phyloP scores from a whole-genome alignment of 2,888 invertebrate species.

The Athetis lepigone region DNA sequence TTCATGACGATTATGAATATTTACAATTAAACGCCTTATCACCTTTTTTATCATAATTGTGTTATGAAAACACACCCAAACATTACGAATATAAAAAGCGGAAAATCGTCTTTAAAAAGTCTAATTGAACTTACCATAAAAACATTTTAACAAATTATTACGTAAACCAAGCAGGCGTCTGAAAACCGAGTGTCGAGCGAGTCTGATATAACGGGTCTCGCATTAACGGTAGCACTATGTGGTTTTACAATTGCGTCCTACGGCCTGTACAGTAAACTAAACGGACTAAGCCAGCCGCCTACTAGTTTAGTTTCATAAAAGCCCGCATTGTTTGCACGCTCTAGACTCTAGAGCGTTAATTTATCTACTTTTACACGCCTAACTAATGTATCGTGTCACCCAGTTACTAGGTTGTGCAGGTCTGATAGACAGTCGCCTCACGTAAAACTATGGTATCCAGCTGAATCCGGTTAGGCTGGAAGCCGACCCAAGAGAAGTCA shows the following conservation, averaged over 20 bases:
- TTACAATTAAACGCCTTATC: no score
- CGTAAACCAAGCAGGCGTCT: no score
- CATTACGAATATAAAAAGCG: no score
- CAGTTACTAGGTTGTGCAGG: no score
- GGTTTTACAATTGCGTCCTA: constrained; percentile 44
- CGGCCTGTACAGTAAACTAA: constrained; percentile 35
- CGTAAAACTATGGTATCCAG: no score
- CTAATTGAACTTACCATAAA: not conserved
- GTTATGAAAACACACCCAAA: no score
- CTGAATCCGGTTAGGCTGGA: no score
- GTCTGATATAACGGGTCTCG: constrained; percentile 33
- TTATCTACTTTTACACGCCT: constrained; percentile 1
- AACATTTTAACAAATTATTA: not conserved
- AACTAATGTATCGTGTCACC: constrained; percentile 3
- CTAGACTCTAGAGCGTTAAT: constrained; percentile 27
- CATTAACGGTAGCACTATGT: constrained; percentile 33
- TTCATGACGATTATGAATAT: no score
- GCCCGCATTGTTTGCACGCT: constrained; percentile 31
- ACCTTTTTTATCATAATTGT: no score
- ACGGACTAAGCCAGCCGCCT: constrained; percentile 27
- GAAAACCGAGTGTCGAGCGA: constrained; percentile 3
- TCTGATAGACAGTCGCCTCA: no score
- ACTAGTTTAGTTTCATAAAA: constrained; percentile 40
- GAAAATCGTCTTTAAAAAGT: no score
- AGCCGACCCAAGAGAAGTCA: no score